Base-by-base conservation (phyloP, 2,888 invertebrate species). In the Rhorus exstirpatorius region DNA sequence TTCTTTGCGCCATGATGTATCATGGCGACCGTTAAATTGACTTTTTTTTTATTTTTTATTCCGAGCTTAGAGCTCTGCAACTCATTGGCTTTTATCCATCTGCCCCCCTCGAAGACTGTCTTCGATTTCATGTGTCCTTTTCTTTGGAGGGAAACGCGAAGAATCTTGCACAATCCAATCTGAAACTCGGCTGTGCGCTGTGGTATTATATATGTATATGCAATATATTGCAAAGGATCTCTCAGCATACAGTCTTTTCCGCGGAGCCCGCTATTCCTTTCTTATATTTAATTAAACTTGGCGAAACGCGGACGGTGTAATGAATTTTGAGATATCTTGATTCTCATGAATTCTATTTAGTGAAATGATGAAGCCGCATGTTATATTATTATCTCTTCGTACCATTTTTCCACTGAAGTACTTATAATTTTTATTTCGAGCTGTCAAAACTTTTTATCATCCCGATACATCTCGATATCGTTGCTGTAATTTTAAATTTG, bases 211-310 rank as follows among this genome's bases (percentile, higher is more conserved):
- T 41, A 41, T 41, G 41, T 61, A 41, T 61, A 12, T 35, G 4
- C 35, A 6, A 58, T 58, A 35, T 31, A 14, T 19, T n/a, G n/a
- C n/a, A n/a, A n/a, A 46, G 46, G 53, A 31, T 41, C 26, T 70
- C 60, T 55, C 38, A 53, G 3, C 12, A n/a, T n/a, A 68, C 35
- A 51, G 70, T 65, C 77, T 60, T 67, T 21, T 24, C 61, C 38
- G n/a, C 49, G 41, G 21, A 41, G 17, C 26, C 65, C 65, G 41
- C 80, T 85, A 85, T 86, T 88, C 86, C 88, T 88, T 86, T 79
- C 63, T 71, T 65, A 63, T 55, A 88, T 90, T 89, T 89, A 91
- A 91, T 91, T 90, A 90, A 91, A 91, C 86, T 90, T 90, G 74
- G 85, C 83, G 86, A 87, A 89, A 88, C 87, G 6, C 3, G 85